These are phyloP conservation scores for Pilophorus perplexus DNA, from an alignment of 2,888 invertebrate genomes.

Conservation along the genomic window DNA sequence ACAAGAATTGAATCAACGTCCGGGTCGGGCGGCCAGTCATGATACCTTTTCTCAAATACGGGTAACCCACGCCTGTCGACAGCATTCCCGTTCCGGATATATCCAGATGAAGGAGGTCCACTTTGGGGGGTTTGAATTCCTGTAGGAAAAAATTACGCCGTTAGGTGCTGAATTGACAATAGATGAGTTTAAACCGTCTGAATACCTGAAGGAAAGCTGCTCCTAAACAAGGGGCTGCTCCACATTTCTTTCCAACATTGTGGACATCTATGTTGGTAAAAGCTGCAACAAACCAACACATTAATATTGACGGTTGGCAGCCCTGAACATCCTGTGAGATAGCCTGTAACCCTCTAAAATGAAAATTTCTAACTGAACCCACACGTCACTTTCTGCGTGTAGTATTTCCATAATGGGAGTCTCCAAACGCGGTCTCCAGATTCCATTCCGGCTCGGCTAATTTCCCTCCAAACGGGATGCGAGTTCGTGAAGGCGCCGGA, in stretches of 20 bases:
- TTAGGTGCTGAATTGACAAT: background rate
- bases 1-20: slow-evolving; percentile 60
- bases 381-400: slow-evolving; percentile 42
- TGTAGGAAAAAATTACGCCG: slow-evolving; percentile 2
- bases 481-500: slow-evolving; percentile 43
- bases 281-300: slow-evolving; percentile 42
- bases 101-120: slow-evolving; percentile 43
- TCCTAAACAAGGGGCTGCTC: slow-evolving; percentile 68
- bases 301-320: background rate
- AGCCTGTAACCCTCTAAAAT: background rate
- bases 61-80: slow-evolving; percentile 56
- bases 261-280: slow-evolving; percentile 61
- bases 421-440: slow-evolving; percentile 45
- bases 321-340: no score
- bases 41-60: slow-evolving; percentile 62
- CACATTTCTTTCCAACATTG: slow-evolving; percentile 62
- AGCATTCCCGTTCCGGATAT: slow-evolving; percentile 58
- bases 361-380: no score
- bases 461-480: slow-evolving; percentile 43
- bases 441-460: slow-evolving; percentile 39
- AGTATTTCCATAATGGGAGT: slow-evolving; percentile 45
- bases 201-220: slow-evolving; percentile 63
- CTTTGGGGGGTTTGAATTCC: slow-evolving; percentile 42
- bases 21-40: slow-evolving; percentile 65
- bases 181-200: background rate